These are phyloP conservation scores for Amazonetta brasiliensis DNA, from an alignment of 2,797 vertebrate species.

Conservation along the genomic window DNA sequence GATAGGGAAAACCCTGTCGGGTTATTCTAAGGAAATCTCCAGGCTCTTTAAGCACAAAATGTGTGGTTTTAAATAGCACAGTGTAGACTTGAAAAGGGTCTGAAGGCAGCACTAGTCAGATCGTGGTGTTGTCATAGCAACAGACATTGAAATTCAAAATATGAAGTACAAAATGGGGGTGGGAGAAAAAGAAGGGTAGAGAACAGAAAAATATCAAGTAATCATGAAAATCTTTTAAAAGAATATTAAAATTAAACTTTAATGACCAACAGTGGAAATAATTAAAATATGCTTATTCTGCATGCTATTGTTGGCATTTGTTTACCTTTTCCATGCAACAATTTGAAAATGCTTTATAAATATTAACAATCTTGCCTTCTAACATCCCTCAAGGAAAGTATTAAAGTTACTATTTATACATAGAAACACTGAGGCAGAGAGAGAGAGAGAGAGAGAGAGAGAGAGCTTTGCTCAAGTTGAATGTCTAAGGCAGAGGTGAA, in stretches of 20 bases:
- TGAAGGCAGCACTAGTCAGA: slow-evolving; percentile 38
- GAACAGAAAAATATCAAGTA: background rate
- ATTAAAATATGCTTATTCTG: background rate
- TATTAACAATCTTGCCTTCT: background rate
- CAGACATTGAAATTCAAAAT: slow-evolving; percentile 64
- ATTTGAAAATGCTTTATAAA: background rate
- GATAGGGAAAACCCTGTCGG: slow-evolving; percentile 14
- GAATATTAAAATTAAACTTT: background rate
- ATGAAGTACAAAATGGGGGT: slow-evolving; percentile 15
- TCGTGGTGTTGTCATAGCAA: slow-evolving; percentile 63
- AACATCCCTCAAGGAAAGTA: background rate
- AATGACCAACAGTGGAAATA: background rate
- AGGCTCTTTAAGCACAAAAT: slow-evolving; percentile 2
- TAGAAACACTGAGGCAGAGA: background rate
- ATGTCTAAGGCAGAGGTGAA: background rate
- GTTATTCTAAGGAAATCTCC: slow-evolving; percentile 25
- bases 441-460: background rate
- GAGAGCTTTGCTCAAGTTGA: background rate
- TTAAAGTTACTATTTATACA: background rate
- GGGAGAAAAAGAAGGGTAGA: background rate
- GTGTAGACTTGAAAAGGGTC: background rate
- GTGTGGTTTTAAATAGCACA: slow-evolving; percentile 34
- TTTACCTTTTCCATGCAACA: background rate
- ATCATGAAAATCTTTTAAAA: background rate
- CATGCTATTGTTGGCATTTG: background rate